Evolutionary conservation across 2,888 invertebrate species (phyloP), one percentile per base, ranked within the genome.

Genomic region (Theodoxus fluviatilis): DNA sequence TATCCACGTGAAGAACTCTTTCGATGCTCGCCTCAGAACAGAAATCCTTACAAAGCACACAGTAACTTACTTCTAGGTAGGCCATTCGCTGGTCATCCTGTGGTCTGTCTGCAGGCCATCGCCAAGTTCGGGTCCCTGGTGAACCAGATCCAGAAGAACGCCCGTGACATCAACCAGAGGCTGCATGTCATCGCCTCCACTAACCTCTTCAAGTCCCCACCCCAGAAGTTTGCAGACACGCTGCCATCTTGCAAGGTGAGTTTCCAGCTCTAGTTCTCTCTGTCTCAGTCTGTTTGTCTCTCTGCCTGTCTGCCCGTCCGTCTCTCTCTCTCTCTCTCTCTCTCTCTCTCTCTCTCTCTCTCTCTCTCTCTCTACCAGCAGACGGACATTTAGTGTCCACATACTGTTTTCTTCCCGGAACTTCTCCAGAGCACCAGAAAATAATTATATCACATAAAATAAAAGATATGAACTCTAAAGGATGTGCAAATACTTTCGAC

Each of bases 81-180:
- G n/a, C n/a, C n/a, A n/a, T n/a, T n/a, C n/a, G n/a, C n/a, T n/a
- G n/a, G n/a, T n/a, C n/a, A n/a, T n/a, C n/a, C n/a, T n/a, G n/a
- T n/a, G n/a, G 12, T 73, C 55, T 69, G 52, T 65, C 76, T 73
- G 18, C 77, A 87, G 84, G 85, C 86, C 12, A 88, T 88, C 67
- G 85, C 84, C 67, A 87, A 88, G 75, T 87, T 88, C 76, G 87
- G 87, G 73, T 87, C 88, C 47, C 82, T 88, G 67, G 86, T 88
- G n/a, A 85, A 86, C 75, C 87, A 88, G 74, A 85, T 89, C 9
- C 84, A 88, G 78, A 87, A 87, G 79, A 88, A 88, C 76, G 85
- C 87, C 40, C 81, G 82, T 67, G 87, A 87, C 75, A 87, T 87
- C 47, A 80, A 84, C 70, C 81, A 84, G 68, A 76, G 87, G 65